Conservation (phyloP, 2,797 vertebrate genomes). For the Australoheros facetus region DNA sequence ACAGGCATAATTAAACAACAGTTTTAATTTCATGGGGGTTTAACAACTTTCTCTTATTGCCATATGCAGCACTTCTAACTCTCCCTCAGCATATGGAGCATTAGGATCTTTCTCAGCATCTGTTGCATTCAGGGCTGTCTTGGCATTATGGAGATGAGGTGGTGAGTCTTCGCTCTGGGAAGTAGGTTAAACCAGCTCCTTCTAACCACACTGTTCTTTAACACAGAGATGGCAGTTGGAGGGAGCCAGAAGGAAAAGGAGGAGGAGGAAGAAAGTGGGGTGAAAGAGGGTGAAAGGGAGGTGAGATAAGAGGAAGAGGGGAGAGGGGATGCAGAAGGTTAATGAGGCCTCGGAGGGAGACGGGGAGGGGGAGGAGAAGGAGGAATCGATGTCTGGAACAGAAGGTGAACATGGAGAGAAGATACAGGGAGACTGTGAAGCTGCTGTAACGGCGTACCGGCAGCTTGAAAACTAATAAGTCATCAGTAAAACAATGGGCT, state of each 20-base stretch:
- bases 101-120: slow-evolving; percentile 41
- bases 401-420: slow-evolving; percentile 48
- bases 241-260: neutral
- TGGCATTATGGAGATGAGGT: slow-evolving; percentile 49
- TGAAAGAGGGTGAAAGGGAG: slow-evolving; percentile 3
- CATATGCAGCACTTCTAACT: slow-evolving; percentile 4
- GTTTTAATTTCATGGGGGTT: neutral
- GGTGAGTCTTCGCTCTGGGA: slow-evolving; percentile 39
- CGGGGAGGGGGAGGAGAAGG: neutral
- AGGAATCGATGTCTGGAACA: slow-evolving; percentile 68
- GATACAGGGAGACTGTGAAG: slow-evolving; percentile 25
- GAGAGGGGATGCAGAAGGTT: slow-evolving; percentile 52
- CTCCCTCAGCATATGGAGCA: slow-evolving; percentile 32
- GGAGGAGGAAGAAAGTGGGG: slow-evolving; percentile 2
- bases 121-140: slow-evolving; percentile 24
- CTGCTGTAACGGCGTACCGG: neutral
- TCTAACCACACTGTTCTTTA: slow-evolving; percentile 30
- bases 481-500: too few relatives aligned
- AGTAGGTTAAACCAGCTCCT: slow-evolving; percentile 68
- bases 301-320: slow-evolving; percentile 29
- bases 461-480: too few relatives aligned
- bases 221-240: slow-evolving; percentile 43
- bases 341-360: slow-evolving; percentile 64
- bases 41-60: slow-evolving; percentile 35
- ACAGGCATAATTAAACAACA: neutral